Evolutionary conservation across 2,888 invertebrate genomes (phyloP), one percentile per base, ranked within the genome.

Genomic region (Drosophila antonietae): DNA sequence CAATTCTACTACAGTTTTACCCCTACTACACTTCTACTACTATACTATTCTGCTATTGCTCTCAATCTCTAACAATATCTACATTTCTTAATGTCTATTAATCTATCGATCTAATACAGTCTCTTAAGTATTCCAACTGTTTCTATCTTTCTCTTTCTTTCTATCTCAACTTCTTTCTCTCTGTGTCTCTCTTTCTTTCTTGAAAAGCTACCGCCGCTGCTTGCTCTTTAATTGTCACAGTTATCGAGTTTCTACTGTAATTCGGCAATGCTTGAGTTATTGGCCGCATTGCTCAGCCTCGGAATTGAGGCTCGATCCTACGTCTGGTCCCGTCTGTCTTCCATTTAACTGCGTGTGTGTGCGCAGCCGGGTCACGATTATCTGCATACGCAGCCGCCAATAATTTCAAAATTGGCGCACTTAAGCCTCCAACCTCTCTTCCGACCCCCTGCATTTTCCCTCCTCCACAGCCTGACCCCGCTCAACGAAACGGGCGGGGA

Each of bases 321-420:
- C 31, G 33, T 20, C 51, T 52, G 49, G 49, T n/a, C 37, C 31
- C 37, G 53, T 55, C 51, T 55, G 60, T 64, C 49, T 8, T 28
- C 49, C 49, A 51, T 63, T 56, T 44, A 52, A 57, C 59, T 49
- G 39, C 39, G 28, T 52, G 47, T 55, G 56, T 60, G 62, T 68
- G 83, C 83, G 83, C 83, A 82, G 65, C 89, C 51, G 83, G 91
- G 91, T 91, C 91, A 91, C 91, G 91, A 90, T 91, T 91, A 91
- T 90, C 91, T 85, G 85, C 86, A 87, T 87, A 87, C 89, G 89
- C 86, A 87, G 88, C 85, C 78, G 78, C 75, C 83, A 86, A 89
- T 88, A 89, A 90, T 90, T 90, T 90, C 81, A 81, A 90, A 91
- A 90, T 91, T 91, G 90, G 85, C 89, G 88, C 89, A 90, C 88